Percentiles rank a stretch among this genome's conserved stretches.
phyloP scores from a whole-genome alignment of 2,888 invertebrate species.

The Scelioninae gen. 1 region DNA sequence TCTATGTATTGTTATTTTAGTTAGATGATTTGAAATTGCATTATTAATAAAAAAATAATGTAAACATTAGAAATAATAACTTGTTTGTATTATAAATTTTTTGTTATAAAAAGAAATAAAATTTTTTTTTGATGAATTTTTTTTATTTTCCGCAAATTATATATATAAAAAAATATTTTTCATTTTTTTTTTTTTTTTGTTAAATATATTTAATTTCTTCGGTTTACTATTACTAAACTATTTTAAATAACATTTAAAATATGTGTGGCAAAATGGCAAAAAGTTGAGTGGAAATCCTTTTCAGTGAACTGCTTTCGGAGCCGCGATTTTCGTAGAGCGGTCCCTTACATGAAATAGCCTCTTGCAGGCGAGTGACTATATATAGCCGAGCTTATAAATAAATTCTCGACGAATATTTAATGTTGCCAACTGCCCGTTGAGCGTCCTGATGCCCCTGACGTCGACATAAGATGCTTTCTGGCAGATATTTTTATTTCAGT shows the following conservation, averaged over 20 bases:
- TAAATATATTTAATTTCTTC: too few species aligned
- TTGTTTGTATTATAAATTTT: too few species aligned
- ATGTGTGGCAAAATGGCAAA: not conserved
- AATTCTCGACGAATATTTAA: conserved; percentile 78
- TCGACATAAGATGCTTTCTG: conserved; percentile 56
- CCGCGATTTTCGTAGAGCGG: conserved; percentile 46
- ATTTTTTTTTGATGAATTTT: too few species aligned
- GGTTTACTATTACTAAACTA: not conserved
- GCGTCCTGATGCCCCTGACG: conserved; percentile 64
- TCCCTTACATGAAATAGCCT: conserved; percentile 71
- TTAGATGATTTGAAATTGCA: too few species aligned
- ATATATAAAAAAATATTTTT: too few species aligned
- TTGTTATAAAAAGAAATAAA: too few species aligned
- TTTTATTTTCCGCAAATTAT: too few species aligned
- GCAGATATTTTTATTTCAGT: conserved; percentile 63
- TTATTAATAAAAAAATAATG: too few species aligned
- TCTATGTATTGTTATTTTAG: too few species aligned
- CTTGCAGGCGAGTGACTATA: conserved; percentile 68
- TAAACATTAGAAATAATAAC: too few species aligned
- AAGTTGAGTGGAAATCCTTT: conserved; percentile 16
- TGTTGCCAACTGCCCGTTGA: conserved; percentile 76
- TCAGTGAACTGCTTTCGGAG: conserved; percentile 11
- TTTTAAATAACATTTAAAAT: too few species aligned
- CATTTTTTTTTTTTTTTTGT: too few species aligned
- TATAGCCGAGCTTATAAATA: conserved; percentile 79